Evolutionary conservation across 2,113 vertebrate genomes (phyloP).

Genomic region (Nothobranchius furzeri): DNA sequence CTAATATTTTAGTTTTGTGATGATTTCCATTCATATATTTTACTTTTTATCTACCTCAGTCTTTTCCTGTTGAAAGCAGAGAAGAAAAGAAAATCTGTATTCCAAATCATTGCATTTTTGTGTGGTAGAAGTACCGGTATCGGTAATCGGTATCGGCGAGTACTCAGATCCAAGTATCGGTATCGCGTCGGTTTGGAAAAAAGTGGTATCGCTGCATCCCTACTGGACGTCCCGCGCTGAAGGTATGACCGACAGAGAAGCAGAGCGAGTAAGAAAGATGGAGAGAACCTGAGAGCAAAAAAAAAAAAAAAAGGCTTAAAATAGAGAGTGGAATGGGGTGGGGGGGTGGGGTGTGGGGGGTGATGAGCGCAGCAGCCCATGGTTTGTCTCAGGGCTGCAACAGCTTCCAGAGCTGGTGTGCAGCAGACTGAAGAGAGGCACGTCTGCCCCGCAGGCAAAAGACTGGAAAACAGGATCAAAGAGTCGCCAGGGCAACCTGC

Average conservation of each 20-base stretch:
- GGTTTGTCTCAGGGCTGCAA: constrained; percentile 64
- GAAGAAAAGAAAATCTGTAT: too few relatives aligned
- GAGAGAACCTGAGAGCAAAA: constrained; percentile 40
- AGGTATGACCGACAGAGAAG: constrained; percentile 73
- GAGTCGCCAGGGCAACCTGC: constrained; percentile 81
- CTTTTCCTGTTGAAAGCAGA: too few relatives aligned
- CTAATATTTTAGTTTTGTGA: too few relatives aligned
- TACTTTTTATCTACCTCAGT: too few relatives aligned
- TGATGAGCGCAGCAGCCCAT: constrained; percentile 56
- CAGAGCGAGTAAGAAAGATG: constrained; percentile 54
- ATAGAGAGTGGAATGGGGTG: constrained; percentile 40
- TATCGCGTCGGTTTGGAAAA: too few relatives aligned
- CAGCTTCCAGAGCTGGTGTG: constrained; percentile 67
- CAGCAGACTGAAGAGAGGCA: constrained; percentile 77
- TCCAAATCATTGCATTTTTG: too few relatives aligned
- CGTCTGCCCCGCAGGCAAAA: constrained; percentile 70
- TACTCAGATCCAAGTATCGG: too few relatives aligned
- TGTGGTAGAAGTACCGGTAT: too few relatives aligned
- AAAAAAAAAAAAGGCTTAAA: constrained; percentile 37
- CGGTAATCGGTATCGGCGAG: too few relatives aligned
- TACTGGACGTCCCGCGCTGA: constrained; percentile 47
- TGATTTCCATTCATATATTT: too few relatives aligned
- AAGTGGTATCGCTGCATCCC: too few relatives aligned
- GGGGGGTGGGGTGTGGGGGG: constrained; percentile 30
- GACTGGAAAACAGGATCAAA: constrained; percentile 81